phyloP scores from a whole-genome alignment of 1,140 invertebrate genomes.

The Nasonia longicornis region DNA sequence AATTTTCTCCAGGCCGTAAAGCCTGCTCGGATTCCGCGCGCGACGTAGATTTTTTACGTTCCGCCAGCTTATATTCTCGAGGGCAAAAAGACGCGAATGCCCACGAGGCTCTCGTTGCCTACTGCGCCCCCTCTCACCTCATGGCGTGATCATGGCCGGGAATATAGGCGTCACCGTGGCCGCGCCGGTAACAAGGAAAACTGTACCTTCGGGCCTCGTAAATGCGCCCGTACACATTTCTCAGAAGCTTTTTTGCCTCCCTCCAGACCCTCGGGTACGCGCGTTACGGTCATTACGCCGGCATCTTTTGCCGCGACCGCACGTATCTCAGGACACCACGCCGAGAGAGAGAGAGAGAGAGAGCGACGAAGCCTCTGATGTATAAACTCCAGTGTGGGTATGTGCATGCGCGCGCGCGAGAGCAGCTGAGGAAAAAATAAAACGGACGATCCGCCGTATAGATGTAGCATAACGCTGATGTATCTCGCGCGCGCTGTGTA shows the following conservation, averaged over 20 bases:
- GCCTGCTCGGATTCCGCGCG: neutral
- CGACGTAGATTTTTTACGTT: constrained; percentile 21
- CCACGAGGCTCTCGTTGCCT: constrained; percentile 10
- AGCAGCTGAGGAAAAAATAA: neutral
- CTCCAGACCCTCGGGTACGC: neutral
- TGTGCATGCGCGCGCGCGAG: no score
- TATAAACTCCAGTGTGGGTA: no score
- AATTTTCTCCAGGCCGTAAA: neutral
- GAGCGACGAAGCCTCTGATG: neutral
- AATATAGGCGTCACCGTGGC: neutral
- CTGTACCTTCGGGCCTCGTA: constrained; percentile 41
- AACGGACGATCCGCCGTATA: neutral
- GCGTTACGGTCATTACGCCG: constrained; percentile 31
- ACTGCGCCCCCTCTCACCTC: neutral
- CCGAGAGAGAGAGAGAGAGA: neutral
- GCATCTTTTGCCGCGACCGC: constrained; percentile 20
- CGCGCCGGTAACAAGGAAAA: constrained; percentile 24
- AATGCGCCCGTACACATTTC: constrained; percentile 24
- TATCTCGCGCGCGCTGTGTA: no score
- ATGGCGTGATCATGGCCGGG: neutral
- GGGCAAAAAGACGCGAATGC: constrained; percentile 17
- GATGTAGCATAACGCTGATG: neutral
- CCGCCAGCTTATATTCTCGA: neutral
- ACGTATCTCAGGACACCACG: neutral
- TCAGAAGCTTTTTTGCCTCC: constrained; percentile 18